Evolutionary conservation across 2,797 vertebrate genomes (phyloP), one percentile per base, ranked within the genome.

Genomic region (Anguilla megastoma): DNA sequence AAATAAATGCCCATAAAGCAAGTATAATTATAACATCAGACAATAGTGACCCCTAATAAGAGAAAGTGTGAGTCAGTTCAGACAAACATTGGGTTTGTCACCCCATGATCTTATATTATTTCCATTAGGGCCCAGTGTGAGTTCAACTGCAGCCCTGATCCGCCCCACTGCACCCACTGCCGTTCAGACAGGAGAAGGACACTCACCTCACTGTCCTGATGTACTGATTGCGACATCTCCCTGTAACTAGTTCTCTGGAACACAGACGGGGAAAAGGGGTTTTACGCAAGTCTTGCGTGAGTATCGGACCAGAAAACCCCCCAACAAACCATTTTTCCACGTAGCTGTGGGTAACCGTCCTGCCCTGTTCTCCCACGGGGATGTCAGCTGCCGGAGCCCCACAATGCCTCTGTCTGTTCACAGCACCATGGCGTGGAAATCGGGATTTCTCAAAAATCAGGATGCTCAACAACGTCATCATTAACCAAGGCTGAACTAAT

Each of bases 381-480:
- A 74, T 88, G 90, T 95, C 94, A 95, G 93, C 93, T 94, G 94
- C 90, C 69, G 48, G 12, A 9, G 0, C 36, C 3, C 76, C 88
- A 93, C 92, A 93, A 91, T 91, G 91, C 52, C 27, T 18, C 0
- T 0, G 4, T 80, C 90, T 94, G 92, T 92, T 92, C 56, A 79
- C 8, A 83, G 0, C 45, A 36, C 52, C 7, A 69, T 4, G 69
- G 89, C 89, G 87, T 90, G 89, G 2, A 90, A 90, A 91, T 90
- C 48, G 16, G 63, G 63, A 90, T 92, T 69, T 69, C 60, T 69
- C 60, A 27, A 63, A 58, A 60, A 60, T 14, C 30, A 85, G 27
- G 50, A 52, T 16, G 5, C 27, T 58, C 83, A 56, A 84, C 41
- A 80, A 84, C 76, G 50, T 36, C 18, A 48, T 3, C 76, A 45